Evolutionary conservation across 2,797 vertebrate species (phyloP).

Genomic region (Antennarius maculatus): DNA sequence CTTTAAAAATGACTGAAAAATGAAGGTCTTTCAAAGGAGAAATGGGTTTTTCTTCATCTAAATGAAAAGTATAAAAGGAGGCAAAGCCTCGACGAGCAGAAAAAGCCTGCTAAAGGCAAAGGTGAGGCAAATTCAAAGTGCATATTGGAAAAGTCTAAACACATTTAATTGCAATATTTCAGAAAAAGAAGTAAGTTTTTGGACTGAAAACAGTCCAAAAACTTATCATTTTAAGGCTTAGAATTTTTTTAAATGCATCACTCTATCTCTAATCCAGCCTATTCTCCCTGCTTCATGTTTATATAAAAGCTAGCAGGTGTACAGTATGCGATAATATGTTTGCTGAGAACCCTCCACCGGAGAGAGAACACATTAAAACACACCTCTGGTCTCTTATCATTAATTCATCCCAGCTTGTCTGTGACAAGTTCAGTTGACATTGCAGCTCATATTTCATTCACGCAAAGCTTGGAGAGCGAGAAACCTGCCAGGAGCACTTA

Average conservation of each 20-base stretch:
- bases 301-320: constrained; percentile 62
- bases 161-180: constrained; percentile 52
- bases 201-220: constrained; percentile 14
- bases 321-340: constrained; percentile 60
- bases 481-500: constrained; percentile 74
- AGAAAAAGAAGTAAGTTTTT: constrained; percentile 11
- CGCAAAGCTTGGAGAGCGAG: constrained; percentile 56
- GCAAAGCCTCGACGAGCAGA: constrained; percentile 56
- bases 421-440: constrained; percentile 82
- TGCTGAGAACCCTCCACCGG: constrained; percentile 63
- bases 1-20: constrained; percentile 72
- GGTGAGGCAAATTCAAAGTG: constrained; percentile 58
- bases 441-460: constrained; percentile 79
- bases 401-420: constrained; percentile 78
- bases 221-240: constrained; percentile 24
- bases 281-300: constrained; percentile 41
- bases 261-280: constrained; percentile 49
- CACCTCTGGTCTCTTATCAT: constrained; percentile 75
- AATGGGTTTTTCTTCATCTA: constrained; percentile 70
- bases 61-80: constrained; percentile 61
- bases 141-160: constrained; percentile 60
- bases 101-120: constrained; percentile 43
- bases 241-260: constrained; percentile 38
- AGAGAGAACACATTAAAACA: constrained; percentile 69
- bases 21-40: constrained; percentile 76